Evolutionary conservation across 2,797 vertebrate genomes (phyloP), one percentile per base, ranked within the genome.

Genomic region (Paramormyrops hopkinsi): DNA sequence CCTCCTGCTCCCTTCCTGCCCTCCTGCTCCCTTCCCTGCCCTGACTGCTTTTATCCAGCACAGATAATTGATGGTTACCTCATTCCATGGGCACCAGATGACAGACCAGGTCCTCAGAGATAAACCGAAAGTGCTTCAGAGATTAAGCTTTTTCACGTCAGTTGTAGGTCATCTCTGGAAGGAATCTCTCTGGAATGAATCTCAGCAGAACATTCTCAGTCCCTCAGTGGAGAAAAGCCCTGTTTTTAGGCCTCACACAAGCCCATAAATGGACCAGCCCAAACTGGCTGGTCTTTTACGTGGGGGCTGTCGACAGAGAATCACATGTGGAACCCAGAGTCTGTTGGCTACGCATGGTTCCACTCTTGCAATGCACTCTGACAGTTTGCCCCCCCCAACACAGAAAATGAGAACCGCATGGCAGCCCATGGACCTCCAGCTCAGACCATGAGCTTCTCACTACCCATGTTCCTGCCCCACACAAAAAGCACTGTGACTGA

Each of bases 401-500:
- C 92, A 89, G 91, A 93, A 94, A 93, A 95, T 94, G 93, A 94
- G 93, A 92, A 91, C 92, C 88, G 94, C 94, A 93, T 94, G 95
- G 94, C 93, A 93, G 92, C 89, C 88, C 90, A 91, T n/a, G 56
- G 3, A 19, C 51, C 76, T 41, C 22, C 37, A 88, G 51, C 19
- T 14, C 33, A 19, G 11, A n/a, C 5, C 37, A 82, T 17, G 29
- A 17, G 14, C 29, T 73, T 37, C 69, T 33, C 69, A 19, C 4
- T 41, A 41, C 3, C n/a, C n/a, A 25, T 53, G 48, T 11, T 48
- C 69, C 48, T 85, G 37, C 22, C 33, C 8, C 79, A 83, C 41
- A 48, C 17, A 44, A 48, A 48, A 83, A 83, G 19, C 44, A 46
- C 76, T 5, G 17, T 48, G 79, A n/a, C 7, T 22, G 3, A 48